Evolutionary conservation across 1,140 invertebrate genomes (phyloP).

Genomic region (Microplitis demolitor): DNA sequence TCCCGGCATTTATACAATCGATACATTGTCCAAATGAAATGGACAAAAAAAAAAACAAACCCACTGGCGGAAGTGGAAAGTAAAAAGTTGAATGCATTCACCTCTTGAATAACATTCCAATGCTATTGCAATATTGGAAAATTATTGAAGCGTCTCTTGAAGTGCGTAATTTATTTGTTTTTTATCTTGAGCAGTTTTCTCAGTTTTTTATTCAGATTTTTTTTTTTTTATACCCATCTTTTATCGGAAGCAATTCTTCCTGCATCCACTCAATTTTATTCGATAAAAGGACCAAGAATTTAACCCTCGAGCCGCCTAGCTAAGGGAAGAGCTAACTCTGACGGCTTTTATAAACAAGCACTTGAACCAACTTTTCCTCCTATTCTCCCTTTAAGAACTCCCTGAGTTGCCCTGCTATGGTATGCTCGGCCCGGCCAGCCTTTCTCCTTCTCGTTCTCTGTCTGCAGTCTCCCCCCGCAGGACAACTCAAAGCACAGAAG

Average conservation of each 20-base stretch:
- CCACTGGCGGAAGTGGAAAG: not conserved
- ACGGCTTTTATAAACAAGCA: conserved; percentile 15
- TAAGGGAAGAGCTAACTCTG: not conserved
- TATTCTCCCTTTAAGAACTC: conserved; percentile 2
- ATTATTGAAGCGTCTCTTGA: conserved; percentile 3
- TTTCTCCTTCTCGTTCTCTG: not conserved
- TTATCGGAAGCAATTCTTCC: conserved; percentile 7
- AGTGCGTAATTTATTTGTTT: conserved; percentile 7
- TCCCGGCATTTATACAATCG: conserved; percentile 2
- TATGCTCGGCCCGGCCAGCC: not conserved
- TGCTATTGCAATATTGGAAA: conserved; percentile 4
- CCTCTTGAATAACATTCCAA: not conserved
- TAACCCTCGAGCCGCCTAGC: not conserved
- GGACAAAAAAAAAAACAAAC: not conserved
- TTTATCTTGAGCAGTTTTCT: not conserved
- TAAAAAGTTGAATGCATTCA: not conserved
- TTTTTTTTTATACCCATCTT: not conserved
- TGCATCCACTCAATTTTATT: conserved; percentile 18
- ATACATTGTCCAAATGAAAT: not conserved
- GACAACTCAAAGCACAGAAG: not conserved
- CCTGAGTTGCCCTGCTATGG: too few species aligned
- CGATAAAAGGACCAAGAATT: conserved; percentile 18
- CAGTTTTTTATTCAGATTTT: not conserved
- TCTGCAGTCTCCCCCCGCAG: not conserved
- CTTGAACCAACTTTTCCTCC: conserved; percentile 16